phyloP scores from a whole-genome alignment of 2,797 vertebrate species.

The Sebastiscus tertius region DNA sequence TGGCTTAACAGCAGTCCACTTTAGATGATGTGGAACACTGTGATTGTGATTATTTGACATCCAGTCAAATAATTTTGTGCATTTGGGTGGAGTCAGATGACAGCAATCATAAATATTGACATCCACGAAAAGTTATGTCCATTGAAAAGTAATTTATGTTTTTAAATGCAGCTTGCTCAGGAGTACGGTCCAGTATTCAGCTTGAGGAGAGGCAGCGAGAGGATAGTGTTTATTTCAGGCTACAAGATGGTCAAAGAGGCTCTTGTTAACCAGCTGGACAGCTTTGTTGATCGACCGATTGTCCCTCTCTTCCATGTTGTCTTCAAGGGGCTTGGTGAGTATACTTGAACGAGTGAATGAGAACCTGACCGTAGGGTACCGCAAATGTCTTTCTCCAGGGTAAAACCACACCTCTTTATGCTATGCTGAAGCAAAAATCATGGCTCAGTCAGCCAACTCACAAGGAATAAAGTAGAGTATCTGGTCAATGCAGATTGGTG shows the following conservation, averaged over 20 bases:
- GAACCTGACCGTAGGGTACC: background rate
- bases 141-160: background rate
- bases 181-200: conserved; percentile 81
- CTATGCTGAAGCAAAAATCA: background rate
- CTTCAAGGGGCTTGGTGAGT: conserved; percentile 80
- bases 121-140: too few species aligned
- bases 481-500: too few species aligned
- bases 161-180: conserved; percentile 68
- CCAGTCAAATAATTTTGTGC: too few species aligned
- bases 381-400: background rate
- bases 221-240: conserved; percentile 74
- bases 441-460: background rate
- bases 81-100: too few species aligned
- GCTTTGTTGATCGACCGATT: conserved; percentile 77
- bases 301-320: conserved; percentile 40
- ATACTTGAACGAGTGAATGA: background rate
- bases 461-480: background rate
- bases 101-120: too few species aligned
- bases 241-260: conserved; percentile 82
- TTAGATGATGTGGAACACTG: too few species aligned
- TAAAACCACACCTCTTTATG: background rate
- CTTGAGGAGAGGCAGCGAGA: conserved; percentile 73
- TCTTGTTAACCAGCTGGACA: conserved; percentile 76
- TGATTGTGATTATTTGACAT: too few species aligned
- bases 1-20: too few species aligned